Evolutionary conservation across 1,140 invertebrate species (phyloP).

Genomic region (Eubasilissa regina): DNA sequence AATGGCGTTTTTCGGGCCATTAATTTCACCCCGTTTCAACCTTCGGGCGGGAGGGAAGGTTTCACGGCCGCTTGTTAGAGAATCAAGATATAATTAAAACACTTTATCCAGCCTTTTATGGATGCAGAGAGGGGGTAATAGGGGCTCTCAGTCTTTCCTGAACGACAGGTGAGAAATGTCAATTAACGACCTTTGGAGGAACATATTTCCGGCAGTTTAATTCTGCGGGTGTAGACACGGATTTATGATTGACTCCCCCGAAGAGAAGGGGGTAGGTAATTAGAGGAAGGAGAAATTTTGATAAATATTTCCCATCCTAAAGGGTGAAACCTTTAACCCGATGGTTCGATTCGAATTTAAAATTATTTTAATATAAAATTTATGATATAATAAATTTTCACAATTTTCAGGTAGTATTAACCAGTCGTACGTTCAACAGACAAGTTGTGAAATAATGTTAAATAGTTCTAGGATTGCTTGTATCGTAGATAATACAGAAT

Average conservation of each 20-base stretch:
- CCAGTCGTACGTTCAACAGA: too few species aligned
- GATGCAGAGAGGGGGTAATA: constrained; percentile 4
- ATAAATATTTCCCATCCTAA: constrained; percentile 23
- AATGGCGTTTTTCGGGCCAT: constrained; percentile 49
- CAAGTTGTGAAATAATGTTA: too few species aligned
- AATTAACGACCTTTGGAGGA: constrained; percentile 33
- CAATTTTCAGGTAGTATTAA: too few species aligned
- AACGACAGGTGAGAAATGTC: constrained; percentile 51
- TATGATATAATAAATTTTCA: too few species aligned
- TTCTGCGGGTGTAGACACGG: constrained; percentile 27
- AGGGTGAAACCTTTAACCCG: not conserved
- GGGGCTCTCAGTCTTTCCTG: constrained; percentile 20
- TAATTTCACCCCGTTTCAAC: constrained; percentile 36
- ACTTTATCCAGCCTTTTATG: constrained; percentile 37
- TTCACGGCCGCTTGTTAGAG: constrained; percentile 56
- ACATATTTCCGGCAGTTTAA: constrained; percentile 24
- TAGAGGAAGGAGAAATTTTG: constrained; percentile 12
- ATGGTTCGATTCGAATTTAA: not conserved
- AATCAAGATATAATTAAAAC: constrained; percentile 58
- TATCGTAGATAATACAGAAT: too few species aligned
- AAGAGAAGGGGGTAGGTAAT: not conserved
- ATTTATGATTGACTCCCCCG: constrained; percentile 34
- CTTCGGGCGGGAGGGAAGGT: constrained; percentile 2
- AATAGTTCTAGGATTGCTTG: too few species aligned
- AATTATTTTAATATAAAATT: too few species aligned